A percentile compares a stretch with the other conserved stretches of the same genome.
Evolutionary conservation across 2,113 vertebrate species (phyloP).

Genomic region (Daboia siamensis): DNA sequence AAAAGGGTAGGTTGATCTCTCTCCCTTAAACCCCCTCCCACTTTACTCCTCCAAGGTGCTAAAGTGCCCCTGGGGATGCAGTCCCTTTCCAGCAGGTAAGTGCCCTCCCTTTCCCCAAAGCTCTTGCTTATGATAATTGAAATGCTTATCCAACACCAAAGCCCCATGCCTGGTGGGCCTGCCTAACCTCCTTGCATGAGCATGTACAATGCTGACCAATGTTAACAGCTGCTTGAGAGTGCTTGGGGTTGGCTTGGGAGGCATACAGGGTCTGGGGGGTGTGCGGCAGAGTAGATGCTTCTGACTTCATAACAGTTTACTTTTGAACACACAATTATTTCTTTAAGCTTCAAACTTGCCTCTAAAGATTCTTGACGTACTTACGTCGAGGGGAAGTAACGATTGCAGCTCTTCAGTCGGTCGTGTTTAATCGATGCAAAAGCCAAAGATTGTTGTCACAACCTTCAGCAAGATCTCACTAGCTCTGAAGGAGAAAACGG

Average conservation of each 20-base stretch:
- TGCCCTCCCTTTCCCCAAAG: background rate
- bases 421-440: background rate
- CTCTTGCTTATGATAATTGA: constrained; percentile 16
- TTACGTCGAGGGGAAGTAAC: background rate
- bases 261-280: background rate
- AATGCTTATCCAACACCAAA: background rate
- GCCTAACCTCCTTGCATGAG: constrained; percentile 17
- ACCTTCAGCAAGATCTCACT: background rate
- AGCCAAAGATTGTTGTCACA: background rate
- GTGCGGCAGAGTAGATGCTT: background rate
- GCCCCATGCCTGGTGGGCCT: background rate
- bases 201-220: constrained; percentile 5
- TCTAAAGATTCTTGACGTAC: background rate
- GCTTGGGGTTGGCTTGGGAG: background rate
- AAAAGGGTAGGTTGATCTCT: background rate
- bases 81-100: constrained; percentile 27
- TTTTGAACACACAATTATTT: background rate
- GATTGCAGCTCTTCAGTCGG: background rate
- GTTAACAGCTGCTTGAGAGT: constrained; percentile 11
- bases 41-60: constrained; percentile 39
- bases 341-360: background rate
- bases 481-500: background rate
- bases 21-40: constrained; percentile 1
- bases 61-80: constrained; percentile 7
- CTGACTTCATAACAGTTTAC: background rate